Conservation (phyloP, 2,888 invertebrate genomes). For the Sarcophaga subvicina region DNA sequence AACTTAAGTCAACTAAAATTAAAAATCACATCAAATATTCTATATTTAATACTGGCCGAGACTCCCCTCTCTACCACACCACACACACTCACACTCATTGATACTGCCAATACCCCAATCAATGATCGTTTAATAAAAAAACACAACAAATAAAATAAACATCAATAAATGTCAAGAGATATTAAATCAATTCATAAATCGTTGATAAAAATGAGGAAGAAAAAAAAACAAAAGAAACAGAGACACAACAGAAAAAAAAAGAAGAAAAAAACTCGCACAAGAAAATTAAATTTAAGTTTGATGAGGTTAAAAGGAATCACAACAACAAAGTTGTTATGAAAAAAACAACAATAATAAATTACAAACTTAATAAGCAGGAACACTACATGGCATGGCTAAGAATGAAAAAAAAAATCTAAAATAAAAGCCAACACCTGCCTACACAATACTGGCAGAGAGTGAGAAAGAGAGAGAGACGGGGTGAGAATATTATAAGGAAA, state of each 20-base stretch:
- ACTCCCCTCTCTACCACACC: not conserved
- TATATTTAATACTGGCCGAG: not conserved
- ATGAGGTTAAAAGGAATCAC: not conserved
- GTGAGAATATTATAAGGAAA: no score
- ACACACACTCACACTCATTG: not conserved
- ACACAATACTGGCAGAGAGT: not conserved
- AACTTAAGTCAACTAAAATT: slow-evolving; percentile 14
- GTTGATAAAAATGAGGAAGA: slow-evolving; percentile 58
- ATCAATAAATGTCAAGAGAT: slow-evolving; percentile 77
- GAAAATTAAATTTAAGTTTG: not conserved
- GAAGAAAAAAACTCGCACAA: no score
- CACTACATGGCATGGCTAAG: not conserved
- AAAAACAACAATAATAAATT: not conserved
- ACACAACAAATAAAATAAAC: slow-evolving; percentile 68
- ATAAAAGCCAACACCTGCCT: not conserved
- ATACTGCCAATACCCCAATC: not conserved
- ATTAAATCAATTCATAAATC: slow-evolving; percentile 75
- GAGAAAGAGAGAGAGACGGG: no score
- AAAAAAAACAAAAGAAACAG: slow-evolving; percentile 1
- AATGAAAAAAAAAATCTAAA: no score
- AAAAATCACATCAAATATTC: not conserved
- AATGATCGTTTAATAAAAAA: not conserved
- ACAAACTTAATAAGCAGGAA: not conserved
- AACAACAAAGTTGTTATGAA: not conserved
- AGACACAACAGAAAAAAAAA: not conserved